Base-by-base conservation (phyloP, 2,797 vertebrate species). In the Naso thynnoides region DNA sequence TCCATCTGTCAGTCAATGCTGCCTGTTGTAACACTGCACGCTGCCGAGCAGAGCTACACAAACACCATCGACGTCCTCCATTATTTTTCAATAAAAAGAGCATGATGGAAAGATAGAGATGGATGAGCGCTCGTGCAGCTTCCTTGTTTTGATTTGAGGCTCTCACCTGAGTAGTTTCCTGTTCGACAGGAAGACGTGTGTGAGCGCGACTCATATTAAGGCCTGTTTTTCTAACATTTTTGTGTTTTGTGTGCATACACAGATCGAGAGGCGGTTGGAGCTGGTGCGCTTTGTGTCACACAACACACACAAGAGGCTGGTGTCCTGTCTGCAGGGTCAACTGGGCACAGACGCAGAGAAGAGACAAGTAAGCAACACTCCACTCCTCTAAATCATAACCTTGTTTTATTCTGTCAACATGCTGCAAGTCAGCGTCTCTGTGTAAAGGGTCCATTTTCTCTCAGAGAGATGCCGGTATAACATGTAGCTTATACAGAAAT, bases 251-350 rank as follows among this genome's bases (percentile, higher is more conserved):
- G 16, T 79, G 14, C 24, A 1, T 1, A 4, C 29, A 21, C 89
- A 99, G 98, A 99, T 99, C 0, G 98, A 99, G 90, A 94, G 95
- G 59, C 95, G 98, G 24, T 92, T 99, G 88, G 98, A 99, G 88
- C 48, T 92, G 1, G 95, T 98, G 65, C 94, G 98, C 4, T 82
- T 95, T 8, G 94, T 96, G 74, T 97, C 96, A n/a, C 98, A 99
- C 90, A 96, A 96, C 76, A 90, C 94, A 0, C 95, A 96, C 91
- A 99, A 99, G 91, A 95, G 94, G 75, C 92, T 99, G 75, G 89
- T 94, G 16, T 89, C 86, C 0, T 99, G 97, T 81, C 93, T 98
- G 83, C 98, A 99, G 90, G 95, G 97, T 71, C 97, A 96, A 50
- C 89, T 94, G 18, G 96, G 97, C 65, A 94, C 94, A 0, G 98